Base-by-base conservation (phyloP, 2,888 invertebrate genomes). In the Drosophila hamatofila region DNA sequence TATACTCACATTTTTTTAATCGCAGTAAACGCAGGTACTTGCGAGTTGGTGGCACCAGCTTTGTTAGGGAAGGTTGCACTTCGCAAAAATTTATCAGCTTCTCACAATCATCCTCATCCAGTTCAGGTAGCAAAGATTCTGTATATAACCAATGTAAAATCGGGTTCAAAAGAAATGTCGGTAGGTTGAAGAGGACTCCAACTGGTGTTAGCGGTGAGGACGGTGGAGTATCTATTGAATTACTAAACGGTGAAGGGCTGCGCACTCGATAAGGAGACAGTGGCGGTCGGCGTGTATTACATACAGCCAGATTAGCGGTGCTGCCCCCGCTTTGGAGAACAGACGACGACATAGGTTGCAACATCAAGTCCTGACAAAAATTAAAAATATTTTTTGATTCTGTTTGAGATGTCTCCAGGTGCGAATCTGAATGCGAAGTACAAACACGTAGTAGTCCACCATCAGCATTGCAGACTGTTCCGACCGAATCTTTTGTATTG, bases 71-170 rank as follows among this genome's bases (percentile, higher is more conserved):
- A 3, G 94, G 93, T 83, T 95, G 94, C 14, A 93, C 93, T 49
- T 94, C 93, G 23, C 94, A 92, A 46, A 93, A 92, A 67, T 92
- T 91, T 25, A 95, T 93, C 68, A 95, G 94, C 78, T 94, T 94
- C 62, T 93, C 93, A 27, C 95, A 95, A 9, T 94, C 94, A 30
- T 94, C 93, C 87, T 95, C 95, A 16, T 94, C 94, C 80, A 95
- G 91, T 62, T 94, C 94, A 23, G 93, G 91, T 37, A 95, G 95
- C 81, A 96, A 92, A 79, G 95, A 95, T 89, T 95, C 95, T 1
- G 95, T 94, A 85, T 96, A 96, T 33, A 95, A 91, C 92, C 94
- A 96, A 91, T 95, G 94, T 25, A 96, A 91, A 27, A 95, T 94
- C 11, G 95, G 94, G 55, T 94, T 93, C 44, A 95, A 84, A n/a